Base-by-base conservation (phyloP, 2,888 invertebrate genomes). In the Isoperla grammatica region DNA sequence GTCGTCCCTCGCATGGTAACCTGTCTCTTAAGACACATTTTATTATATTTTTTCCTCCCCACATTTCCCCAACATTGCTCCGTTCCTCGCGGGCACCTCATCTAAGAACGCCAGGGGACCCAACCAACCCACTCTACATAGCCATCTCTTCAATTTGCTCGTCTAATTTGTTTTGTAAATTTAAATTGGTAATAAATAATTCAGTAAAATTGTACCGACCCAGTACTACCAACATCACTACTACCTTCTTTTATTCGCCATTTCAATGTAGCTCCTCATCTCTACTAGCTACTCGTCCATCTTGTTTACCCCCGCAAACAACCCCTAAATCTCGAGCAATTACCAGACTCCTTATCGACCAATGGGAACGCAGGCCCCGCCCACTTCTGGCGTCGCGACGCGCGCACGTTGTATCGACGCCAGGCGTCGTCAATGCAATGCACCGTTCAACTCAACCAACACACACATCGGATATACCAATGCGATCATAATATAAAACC, bases 301-400 rank as follows among this genome's bases (percentile, higher is more conserved):
- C 29, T 23, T 35, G 29, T 19, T 19, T 35, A 20, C 53, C 17
- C 15, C 53, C 39, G 20, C 22, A 50, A 29, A 22, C 13, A 5
- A 48, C 48, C 49, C 49, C 49, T 35, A 35, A 23, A 15, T 35
- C 23, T 22, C 20, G 3, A 12, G 42, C 42, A 40, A 40, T 40
- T 40, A 29, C 29, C 45, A 8, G 46, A n/a, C 20, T 12, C 17
- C 13, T 46, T 22, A 20, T 17, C 46, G 15, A 17, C 53, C 53
- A 53, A 53, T 53, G 15, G n/a, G 53, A 20, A 3, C 4, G 5
- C 4, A 37, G 15, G 22, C 39, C 20, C 4, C 53, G 53, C 53
- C 53, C 53, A 15, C 37, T 19, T n/a, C n/a, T 2, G 20, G 53
- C 53, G 53, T 53, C 53, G 39, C 53, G 53, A 39, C 53, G 53